Evolutionary conservation across 2,888 invertebrate species (phyloP).

Genomic region (Ditylenchus weischeri): DNA sequence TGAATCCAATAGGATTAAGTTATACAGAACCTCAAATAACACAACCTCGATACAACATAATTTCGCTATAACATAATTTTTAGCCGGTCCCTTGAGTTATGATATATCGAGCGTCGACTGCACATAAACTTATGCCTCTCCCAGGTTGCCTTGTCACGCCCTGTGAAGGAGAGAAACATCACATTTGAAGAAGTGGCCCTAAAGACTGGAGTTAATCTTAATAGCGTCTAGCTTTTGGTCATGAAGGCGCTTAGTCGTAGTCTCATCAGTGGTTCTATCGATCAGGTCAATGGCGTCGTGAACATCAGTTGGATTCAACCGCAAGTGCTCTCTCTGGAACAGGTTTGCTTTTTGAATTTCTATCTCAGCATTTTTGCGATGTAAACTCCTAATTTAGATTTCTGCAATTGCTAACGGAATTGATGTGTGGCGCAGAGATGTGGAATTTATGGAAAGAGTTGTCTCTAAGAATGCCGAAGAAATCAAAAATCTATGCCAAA

Average conservation of each 20-base stretch:
- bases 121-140: constrained; percentile 32
- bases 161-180: constrained; percentile 79
- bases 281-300: constrained; percentile 67
- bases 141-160: constrained; percentile 90
- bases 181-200: constrained; percentile 84
- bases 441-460: constrained; percentile 71
- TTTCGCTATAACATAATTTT: no score
- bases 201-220: constrained; percentile 76
- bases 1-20: no score
- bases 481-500: no score
- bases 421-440: constrained; percentile 73
- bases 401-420: constrained; percentile 72
- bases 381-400: no score
- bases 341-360: no score
- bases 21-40: no score
- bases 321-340: constrained; percentile 71
- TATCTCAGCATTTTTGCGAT: neutral
- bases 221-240: constrained; percentile 76
- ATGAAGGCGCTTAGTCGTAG: constrained; percentile 96
- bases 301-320: constrained; percentile 84
- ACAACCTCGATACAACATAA: no score
- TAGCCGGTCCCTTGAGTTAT: no score
- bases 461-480: constrained; percentile 75
- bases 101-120: no score
- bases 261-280: constrained; percentile 73